A percentile compares a stretch with the other conserved stretches of the same genome.
These are phyloP conservation scores for Myxocyprinus asiaticus DNA, from an alignment of 2,113 vertebrate species.

Conservation along the genomic window DNA sequence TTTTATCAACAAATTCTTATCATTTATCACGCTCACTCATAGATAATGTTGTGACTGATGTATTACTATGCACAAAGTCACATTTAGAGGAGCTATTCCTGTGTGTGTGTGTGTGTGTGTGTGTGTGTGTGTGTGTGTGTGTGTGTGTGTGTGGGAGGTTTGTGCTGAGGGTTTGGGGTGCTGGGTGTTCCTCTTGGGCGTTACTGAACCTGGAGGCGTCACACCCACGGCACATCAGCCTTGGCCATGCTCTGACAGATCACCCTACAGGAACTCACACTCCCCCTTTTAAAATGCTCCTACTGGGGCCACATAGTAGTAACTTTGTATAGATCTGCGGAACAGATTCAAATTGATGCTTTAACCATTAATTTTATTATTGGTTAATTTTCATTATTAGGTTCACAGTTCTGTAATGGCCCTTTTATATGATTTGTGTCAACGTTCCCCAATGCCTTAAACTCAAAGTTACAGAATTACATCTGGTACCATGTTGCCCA, in stretches of 20 bases:
- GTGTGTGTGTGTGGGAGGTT: neutral
- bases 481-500: too few species aligned
- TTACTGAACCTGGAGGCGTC: conserved; percentile 41
- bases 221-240: conserved; percentile 50
- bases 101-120: neutral
- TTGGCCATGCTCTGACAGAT: conserved; percentile 27
- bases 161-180: neutral
- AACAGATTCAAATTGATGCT: too few species aligned
- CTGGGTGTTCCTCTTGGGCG: conserved; percentile 34
- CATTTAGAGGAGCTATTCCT: too few species aligned
- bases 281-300: neutral
- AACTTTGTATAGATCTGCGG: too few species aligned
- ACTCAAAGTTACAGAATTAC: too few species aligned
- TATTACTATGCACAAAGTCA: neutral
- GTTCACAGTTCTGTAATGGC: too few species aligned
- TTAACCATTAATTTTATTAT: too few species aligned
- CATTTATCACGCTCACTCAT: neutral
- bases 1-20: neutral
- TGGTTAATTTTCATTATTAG: too few species aligned
- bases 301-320: neutral
- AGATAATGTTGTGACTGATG: neutral
- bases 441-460: too few species aligned
- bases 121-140: too few species aligned
- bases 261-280: neutral
- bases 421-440: too few species aligned